Base-by-base conservation (phyloP, 2,888 invertebrate genomes). In the Archaeoteleia sp. region DNA sequence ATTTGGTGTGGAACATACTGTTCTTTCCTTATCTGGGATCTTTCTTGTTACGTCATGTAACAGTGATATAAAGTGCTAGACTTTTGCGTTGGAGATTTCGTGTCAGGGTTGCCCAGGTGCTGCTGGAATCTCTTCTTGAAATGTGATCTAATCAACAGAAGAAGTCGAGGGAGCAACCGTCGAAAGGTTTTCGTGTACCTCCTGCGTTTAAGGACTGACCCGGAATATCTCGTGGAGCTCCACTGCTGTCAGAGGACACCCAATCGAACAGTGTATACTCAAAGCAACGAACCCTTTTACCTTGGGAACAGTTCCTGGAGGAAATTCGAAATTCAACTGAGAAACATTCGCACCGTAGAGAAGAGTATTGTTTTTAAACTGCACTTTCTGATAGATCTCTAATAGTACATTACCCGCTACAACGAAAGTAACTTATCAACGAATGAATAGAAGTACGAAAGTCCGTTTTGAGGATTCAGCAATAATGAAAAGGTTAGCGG, bases 141-240 rank as follows among this genome's bases (percentile, higher is more conserved):
- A 75, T 55, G 51, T 30, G 30, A 74, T 72, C 49, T 60, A 5
- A 9, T 42, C 5, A 20, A 5, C 20, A 20, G 20, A 20, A 20
- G 23, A 20, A 20, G 20, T 20, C 20, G 20, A 20, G 20, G 5
- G 20, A 4, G 2, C 5, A 20, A 20, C 5, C 20, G 29, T 12
- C 34, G 29, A 35, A 37, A 43, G 34, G 32, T 30, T 14, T 42
- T 42, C 42, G 42, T 25, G 32, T 54, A 23, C 53, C 54, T 43
- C 13, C 32, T 32, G 54, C 37, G 35, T 20, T 42, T 34, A 29
- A 40, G 42, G 20, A n/a, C 42, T 32, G 15, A 42, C 23, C 34
- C 12, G 34, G 17, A 17, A 37, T 27, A 15, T 37, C 30, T 46
- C 30, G 30, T 42, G 46, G 20, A 39, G 30, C 37, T 55, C 43